Percentiles rank a stretch among this genome's conserved stretches.
These are phyloP conservation scores for Dipodomys stephensi DNA, from an alignment of 2,113 vertebrate species.

Conservation along the genomic window DNA sequence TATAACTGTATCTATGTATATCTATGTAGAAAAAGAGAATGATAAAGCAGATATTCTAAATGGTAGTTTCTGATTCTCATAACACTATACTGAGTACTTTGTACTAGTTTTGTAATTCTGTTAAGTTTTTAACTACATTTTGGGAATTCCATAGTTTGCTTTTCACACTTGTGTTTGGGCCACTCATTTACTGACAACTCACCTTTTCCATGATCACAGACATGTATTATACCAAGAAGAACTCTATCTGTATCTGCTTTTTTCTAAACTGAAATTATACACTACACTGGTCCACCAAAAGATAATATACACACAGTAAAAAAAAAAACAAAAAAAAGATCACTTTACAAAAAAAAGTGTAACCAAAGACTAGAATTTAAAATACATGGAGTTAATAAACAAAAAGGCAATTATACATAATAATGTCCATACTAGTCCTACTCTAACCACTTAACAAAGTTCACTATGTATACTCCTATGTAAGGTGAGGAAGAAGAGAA, in stretches of 20 bases:
- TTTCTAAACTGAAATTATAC: neutral
- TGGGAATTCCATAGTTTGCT: neutral
- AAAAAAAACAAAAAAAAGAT: too few relatives aligned
- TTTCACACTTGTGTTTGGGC: neutral
- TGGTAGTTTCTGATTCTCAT: neutral
- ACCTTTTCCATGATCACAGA: neutral
- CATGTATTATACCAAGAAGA: neutral
- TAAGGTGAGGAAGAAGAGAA: neutral
- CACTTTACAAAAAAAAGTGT: conserved; percentile 14
- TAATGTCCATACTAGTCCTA: neutral
- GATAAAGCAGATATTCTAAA: conserved; percentile 40
- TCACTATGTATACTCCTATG: neutral
- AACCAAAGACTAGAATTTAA: neutral
- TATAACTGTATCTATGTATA: too few relatives aligned
- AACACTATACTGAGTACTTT: neutral
- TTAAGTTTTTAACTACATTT: conserved; percentile 1
- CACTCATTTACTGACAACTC: conserved; percentile 33
- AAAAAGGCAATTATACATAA: neutral
- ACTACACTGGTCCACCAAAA: conserved; percentile 27
- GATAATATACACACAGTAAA: neutral
- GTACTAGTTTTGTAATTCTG: neutral
- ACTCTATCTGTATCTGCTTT: neutral
- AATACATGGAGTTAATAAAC: neutral
- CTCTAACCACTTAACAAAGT: neutral
- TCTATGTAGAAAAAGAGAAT: neutral